These are phyloP conservation scores for Pseudomyrmex sp. DNA, from an alignment of 1,140 invertebrate genomes.

Conservation along the genomic window DNA sequence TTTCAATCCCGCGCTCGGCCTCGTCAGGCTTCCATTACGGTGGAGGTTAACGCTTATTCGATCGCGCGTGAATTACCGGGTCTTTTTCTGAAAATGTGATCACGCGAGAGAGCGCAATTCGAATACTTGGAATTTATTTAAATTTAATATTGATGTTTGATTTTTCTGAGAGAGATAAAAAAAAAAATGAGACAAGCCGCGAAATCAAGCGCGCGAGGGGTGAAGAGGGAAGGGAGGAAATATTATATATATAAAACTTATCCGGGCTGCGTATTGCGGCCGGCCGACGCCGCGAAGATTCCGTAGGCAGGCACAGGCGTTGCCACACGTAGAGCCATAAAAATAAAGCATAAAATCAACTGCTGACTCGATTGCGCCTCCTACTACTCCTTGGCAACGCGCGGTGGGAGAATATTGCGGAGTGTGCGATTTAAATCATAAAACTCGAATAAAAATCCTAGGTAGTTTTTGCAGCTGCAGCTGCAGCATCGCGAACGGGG, in stretches of 20 bases:
- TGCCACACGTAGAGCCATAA: conserved; percentile 78
- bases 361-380: conserved; percentile 81
- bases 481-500: conserved; percentile 20
- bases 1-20: conserved; percentile 50
- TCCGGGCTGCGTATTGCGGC: conserved; percentile 14
- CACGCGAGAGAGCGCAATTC: not conserved
- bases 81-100: conserved; percentile 24
- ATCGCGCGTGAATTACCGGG: conserved; percentile 19
- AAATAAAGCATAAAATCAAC: conserved; percentile 83
- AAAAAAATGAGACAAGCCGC: conserved; percentile 4
- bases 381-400: not conserved
- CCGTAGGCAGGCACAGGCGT: not conserved
- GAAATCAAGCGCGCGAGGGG: not conserved
- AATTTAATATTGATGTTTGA: no score
- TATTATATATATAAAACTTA: conserved; percentile 28
- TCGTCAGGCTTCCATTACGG: conserved; percentile 50
- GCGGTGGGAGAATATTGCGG: conserved; percentile 75
- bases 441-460: conserved; percentile 81
- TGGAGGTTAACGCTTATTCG: not conserved
- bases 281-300: conserved; percentile 1
- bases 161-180: not conserved
- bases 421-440: conserved; percentile 84
- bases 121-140: no score
- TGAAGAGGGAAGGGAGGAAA: not conserved
- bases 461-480: conserved; percentile 63